Base-by-base conservation (phyloP, 30 jellyfish, hydroid and myxozoan species). In the Aurelia sp. region DNA sequence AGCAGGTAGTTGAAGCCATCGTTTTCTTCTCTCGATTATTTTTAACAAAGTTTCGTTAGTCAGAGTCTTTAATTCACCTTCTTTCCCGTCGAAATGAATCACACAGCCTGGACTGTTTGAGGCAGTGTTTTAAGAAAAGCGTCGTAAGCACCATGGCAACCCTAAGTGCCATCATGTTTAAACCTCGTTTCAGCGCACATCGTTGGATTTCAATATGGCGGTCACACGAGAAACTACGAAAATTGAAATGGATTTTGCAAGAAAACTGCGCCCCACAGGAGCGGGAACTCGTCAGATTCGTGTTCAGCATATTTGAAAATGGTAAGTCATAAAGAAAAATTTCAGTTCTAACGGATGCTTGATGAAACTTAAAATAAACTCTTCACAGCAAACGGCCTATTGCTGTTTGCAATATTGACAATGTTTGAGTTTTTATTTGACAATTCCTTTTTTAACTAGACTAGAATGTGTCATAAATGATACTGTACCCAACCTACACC, bases 201-300 rank as follows among this genome's bases (percentile, higher is more conserved):
- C 64, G 67, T 53, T 22, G 33, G n/a, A 52, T 76, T 76, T 76
- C 8, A 76, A 62, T 22, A 76, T 76, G 88, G 77, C 65, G 88
- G 88, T n/a, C 62, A 76, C 11, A 0, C 41, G 47, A 8, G 41
- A 40, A 76, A 76, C 3, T 53, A 63, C 4, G 88, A 58, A 22
- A 76, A 76, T 52, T 76, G 55, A 52, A 76, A 33, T 31, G 17
- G 63, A 57, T 52, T 8, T 62, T 15, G 88, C 38, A 21, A 76
- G 38, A 62, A 76, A 76, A 76, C 75, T 76, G 88, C 84, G 88
- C 78, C 63, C 40, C 88, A 11, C n/a, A 16, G 77, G 78, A 55
- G 79, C 40, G 88, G 88, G 88, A 76, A 76, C 88, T 76, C 41
- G 22, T 58, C 77, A 58, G 88, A 76, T 7, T 76, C 78, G 88